These are phyloP conservation scores for Drosophila ercepeae DNA, from an alignment of 1,140 invertebrate species.

Conservation along the genomic window DNA sequence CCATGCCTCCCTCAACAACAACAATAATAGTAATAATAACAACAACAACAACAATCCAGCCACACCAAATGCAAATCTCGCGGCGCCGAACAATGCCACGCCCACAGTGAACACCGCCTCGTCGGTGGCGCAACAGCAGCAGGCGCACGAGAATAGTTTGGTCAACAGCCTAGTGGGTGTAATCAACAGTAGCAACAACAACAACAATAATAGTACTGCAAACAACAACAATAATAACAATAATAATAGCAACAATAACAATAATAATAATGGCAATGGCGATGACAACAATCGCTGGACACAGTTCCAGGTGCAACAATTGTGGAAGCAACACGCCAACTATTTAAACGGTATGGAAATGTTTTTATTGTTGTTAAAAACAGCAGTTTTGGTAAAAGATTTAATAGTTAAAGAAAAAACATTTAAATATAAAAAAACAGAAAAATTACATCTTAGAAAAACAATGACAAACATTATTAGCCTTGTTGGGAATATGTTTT, in stretches of 20 bases:
- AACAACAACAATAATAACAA: conserved; percentile 45
- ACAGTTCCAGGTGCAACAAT: conserved; percentile 83
- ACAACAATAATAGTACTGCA: conserved; percentile 29
- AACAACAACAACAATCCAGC: conserved; percentile 79
- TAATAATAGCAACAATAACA: conserved; percentile 52
- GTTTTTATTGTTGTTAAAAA: no score
- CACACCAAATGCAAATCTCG: conserved; percentile 78
- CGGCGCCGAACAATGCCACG: conserved; percentile 47
- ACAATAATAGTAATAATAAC: conserved; percentile 25
- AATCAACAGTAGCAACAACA: conserved; percentile 55
- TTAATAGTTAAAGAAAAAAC: background rate
- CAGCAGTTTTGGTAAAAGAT: no score
- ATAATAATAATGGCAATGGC: conserved; percentile 22
- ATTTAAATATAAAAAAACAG: background rate
- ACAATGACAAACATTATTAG: background rate
- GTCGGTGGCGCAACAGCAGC: conserved; percentile 56
- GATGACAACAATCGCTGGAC: conserved; percentile 83
- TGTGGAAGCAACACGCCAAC: conserved; percentile 83
- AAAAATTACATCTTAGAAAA: background rate
- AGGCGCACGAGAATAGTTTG: conserved; percentile 74
- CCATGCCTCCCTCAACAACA: conserved; percentile 58
- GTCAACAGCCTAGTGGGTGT: conserved; percentile 77
- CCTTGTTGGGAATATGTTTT: background rate
- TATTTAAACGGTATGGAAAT: conserved; percentile 81
- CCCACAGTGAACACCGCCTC: conserved; percentile 62